These are phyloP conservation scores for Heteromormyrus szaboi DNA, from an alignment of 2,797 vertebrate genomes.

Conservation along the genomic window DNA sequence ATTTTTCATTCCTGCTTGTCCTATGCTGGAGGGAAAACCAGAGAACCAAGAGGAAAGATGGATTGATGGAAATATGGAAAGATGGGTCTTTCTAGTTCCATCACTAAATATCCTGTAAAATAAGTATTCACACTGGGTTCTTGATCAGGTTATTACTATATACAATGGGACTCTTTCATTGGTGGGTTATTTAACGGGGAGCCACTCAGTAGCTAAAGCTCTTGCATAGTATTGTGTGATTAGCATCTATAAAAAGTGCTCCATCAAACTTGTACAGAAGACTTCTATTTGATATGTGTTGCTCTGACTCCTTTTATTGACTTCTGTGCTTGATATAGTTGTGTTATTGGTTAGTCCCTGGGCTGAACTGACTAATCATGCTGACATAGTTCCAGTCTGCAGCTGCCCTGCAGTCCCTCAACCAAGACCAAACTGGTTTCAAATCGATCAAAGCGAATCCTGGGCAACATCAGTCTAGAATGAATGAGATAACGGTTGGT, in stretches of 20 bases:
- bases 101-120: neutral
- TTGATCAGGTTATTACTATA: neutral
- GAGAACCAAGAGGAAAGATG: neutral
- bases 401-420: neutral
- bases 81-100: neutral
- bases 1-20: neutral
- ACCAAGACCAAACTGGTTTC: neutral
- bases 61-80: neutral
- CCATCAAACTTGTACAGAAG: neutral
- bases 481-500: neutral
- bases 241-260: neutral
- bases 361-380: neutral
- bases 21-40: neutral
- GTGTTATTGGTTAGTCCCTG: neutral
- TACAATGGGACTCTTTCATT: neutral
- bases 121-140: neutral
- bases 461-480: neutral
- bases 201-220: too few relatives aligned
- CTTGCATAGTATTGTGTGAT: neutral
- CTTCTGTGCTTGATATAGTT: neutral
- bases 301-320: neutral
- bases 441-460: neutral
- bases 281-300: neutral
- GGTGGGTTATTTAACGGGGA: neutral
- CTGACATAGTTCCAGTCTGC: neutral